Percentiles rank a stretch among this genome's conserved stretches.
These are phyloP conservation scores for Lucinisca nassula DNA, from an alignment of 2,888 invertebrate genomes.

Conservation along the genomic window DNA sequence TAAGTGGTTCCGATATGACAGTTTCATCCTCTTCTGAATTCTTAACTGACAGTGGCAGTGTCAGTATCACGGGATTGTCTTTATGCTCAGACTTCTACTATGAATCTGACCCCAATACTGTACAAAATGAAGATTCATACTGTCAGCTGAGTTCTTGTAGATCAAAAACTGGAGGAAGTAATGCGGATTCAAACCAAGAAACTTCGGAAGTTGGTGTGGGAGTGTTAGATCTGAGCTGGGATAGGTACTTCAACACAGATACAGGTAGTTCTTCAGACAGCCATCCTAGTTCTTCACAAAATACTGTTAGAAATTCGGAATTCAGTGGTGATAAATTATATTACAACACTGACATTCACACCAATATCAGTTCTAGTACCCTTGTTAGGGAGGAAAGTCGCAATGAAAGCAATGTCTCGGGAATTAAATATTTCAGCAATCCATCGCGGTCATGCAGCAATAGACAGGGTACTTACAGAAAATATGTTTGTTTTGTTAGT, in stretches of 20 bases:
- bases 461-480: neutral
- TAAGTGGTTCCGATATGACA: neutral
- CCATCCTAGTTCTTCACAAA: neutral
- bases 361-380: neutral
- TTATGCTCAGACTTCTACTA: neutral
- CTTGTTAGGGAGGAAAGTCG: neutral
- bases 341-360: neutral
- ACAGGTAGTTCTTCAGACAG: no score
- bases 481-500: slow-evolving; percentile 62
- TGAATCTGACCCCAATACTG: neutral
- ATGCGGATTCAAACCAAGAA: no score
- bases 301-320: neutral
- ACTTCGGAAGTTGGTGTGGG: no score
- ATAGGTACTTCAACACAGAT: neutral
- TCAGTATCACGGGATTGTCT: neutral
- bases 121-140: neutral
- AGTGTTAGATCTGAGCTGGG: no score
- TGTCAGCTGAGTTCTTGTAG: no score
- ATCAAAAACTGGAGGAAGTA: no score
- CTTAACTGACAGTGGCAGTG: neutral
- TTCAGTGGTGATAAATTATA: neutral
- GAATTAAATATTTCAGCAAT: neutral
- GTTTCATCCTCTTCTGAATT: neutral
- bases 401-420: neutral
- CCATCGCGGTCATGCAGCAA: neutral